Percentiles rank a stretch among this genome's conserved stretches.
phyloP scores from a whole-genome alignment of 1,140 invertebrate genomes.

The Aphis craccivora region DNA sequence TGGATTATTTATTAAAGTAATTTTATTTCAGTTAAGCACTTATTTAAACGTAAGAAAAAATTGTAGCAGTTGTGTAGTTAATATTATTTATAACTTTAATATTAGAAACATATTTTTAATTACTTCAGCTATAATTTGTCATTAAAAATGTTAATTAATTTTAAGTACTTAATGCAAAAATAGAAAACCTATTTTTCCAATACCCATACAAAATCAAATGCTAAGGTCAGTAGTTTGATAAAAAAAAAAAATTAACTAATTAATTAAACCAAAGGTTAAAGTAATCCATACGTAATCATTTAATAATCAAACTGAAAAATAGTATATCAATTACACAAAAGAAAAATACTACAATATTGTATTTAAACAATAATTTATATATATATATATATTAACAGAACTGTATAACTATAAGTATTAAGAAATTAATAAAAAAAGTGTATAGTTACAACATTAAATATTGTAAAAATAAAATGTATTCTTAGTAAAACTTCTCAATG shows the following conservation, averaged over 20 bases:
- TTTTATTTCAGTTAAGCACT: neutral
- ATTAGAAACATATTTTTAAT: neutral
- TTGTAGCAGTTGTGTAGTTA: neutral
- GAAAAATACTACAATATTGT: neutral
- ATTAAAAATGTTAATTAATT: neutral
- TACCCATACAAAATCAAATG: neutral
- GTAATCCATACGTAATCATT: neutral
- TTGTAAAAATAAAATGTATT: conserved; percentile 1
- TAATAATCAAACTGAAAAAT: neutral
- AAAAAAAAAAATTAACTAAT: neutral
- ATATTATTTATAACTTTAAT: neutral
- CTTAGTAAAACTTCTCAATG: neutral
- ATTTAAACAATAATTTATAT: neutral
- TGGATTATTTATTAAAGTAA: neutral
- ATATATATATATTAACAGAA: neutral
- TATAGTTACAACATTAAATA: too few relatives aligned
- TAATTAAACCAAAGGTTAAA: conserved; percentile 18
- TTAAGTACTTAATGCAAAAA: neutral
- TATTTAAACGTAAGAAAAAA: neutral
- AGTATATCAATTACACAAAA: neutral
- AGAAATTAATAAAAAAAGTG: too few relatives aligned
- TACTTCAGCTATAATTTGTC: neutral
- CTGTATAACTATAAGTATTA: too few relatives aligned
- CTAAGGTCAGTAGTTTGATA: neutral
- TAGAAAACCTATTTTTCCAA: neutral